Evolutionary conservation across 2,888 invertebrate species (phyloP), one percentile per base, ranked within the genome.

Genomic region (Cantharis rufa): DNA sequence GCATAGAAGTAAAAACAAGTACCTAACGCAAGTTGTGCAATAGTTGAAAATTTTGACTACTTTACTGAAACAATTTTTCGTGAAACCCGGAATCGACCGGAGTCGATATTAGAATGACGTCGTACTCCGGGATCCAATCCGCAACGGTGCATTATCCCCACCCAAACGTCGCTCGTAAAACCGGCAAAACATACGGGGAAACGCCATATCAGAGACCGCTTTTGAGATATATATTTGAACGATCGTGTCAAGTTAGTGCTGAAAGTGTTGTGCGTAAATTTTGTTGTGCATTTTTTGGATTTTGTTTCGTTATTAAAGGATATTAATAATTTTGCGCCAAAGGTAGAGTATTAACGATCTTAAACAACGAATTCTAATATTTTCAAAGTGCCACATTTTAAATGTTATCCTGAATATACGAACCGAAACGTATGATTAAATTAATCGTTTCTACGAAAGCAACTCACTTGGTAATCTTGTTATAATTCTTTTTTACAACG

Each of bases 111-210:
- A 76, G 63, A 77, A 79, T 80, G 81, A 82, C 81, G 81, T 81
- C 70, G 78, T 68, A 72, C 74, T 79, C 80, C 78, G 81, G 81
- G 79, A 15, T 72, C 80, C 80, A 80, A 80, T 80, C 72, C 69
- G 28, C 68, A 28, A 70, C 74, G 4, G 10, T 32, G 61, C 48
- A 69, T 21, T 18, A 24, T 62, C 82, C 82, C 82, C 82, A 82
- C 82, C 81, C 77, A 75, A 70, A 70, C 69, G 73, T 75, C 32
- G 72, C 71, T 75, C 81, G 82, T 82, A 82, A 79, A 82, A 82
- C 82, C 82, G 82, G 82, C 81, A 81, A 81, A 82, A 81, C 77
- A 77, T 75, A 79, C 79, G 78, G 80, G 79, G 80, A 78, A 77
- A 72, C 81, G 81, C 79, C 81, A 82, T 82, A 73, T 64, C 71